A percentile compares a stretch with the other conserved stretches of the same genome.
Evolutionary conservation across 2,888 invertebrate genomes (phyloP).

Genomic region (Deilephila elpenor): DNA sequence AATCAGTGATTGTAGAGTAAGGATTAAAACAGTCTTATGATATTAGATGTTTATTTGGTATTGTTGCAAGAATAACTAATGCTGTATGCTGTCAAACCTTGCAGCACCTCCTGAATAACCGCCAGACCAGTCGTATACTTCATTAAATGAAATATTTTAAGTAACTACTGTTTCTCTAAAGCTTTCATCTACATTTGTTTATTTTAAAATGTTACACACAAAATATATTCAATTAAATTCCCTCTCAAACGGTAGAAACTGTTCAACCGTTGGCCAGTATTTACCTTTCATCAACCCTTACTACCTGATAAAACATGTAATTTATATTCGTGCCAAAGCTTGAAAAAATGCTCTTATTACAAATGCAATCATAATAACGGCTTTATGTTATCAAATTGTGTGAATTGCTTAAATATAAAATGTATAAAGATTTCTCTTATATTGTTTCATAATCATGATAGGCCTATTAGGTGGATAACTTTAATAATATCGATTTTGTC

Average conservation of each 20-base stretch:
- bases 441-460: conserved; percentile 50
- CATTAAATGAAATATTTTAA: neutral
- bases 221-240: neutral
- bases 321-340: conserved; percentile 39
- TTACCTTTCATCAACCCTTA: conserved; percentile 9
- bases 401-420: conserved; percentile 16
- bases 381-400: conserved; percentile 1
- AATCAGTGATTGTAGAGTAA: conserved; percentile 29
- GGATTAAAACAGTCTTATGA: conserved; percentile 49
- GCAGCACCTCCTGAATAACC: neutral
- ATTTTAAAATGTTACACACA: neutral
- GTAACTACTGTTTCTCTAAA: neutral
- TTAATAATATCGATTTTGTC: conserved; percentile 56
- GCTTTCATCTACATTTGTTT: neutral
- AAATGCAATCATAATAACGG: neutral
- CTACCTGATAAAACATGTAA: neutral
- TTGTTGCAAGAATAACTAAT: neutral
- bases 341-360: conserved; percentile 8
- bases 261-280: neutral
- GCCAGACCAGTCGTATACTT: neutral
- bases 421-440: neutral
- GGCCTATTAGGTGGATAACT: conserved; percentile 69
- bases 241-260: neutral
- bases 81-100: neutral
- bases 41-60: conserved; percentile 35